Conservation (phyloP, 2,888 invertebrate species). For the Ceramica pisi region DNA sequence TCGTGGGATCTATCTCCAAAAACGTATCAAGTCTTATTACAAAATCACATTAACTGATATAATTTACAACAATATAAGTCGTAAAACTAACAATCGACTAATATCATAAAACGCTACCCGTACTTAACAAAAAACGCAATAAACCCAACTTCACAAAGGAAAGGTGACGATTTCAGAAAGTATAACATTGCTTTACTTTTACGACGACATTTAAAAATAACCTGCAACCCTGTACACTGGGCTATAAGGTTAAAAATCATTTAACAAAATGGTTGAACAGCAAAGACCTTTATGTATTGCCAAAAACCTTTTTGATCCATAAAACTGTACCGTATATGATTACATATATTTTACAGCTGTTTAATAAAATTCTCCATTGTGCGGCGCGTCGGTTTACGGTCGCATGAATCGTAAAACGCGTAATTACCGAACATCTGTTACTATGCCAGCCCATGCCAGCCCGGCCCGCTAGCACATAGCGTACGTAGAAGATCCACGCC, state of each 20-base stretch:
- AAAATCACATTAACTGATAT: conserved; percentile 38
- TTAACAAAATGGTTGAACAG: background rate
- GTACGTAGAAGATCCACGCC: conserved; percentile 5
- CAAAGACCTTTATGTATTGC: conserved; percentile 40
- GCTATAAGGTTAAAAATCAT: conserved; percentile 4
- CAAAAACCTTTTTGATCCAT: conserved; percentile 66
- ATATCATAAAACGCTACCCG: conserved; percentile 54
- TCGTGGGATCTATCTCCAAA: conserved; percentile 21
- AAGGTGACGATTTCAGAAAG: conserved; percentile 63
- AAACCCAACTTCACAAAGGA: conserved; percentile 59
- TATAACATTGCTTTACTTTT: conserved; percentile 25
- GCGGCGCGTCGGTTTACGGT: conserved; percentile 64
- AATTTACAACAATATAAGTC: conserved; percentile 45
- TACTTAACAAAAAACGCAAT: conserved; percentile 51
- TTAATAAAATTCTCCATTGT: conserved; percentile 74
- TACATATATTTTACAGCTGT: conserved; percentile 72
- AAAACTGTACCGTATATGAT: conserved; percentile 65
- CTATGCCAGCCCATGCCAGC: conserved; percentile 37
- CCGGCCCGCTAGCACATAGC: background rate
- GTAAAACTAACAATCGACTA: conserved; percentile 61
- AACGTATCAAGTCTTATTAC: conserved; percentile 18
- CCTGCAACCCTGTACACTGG: accelerated
- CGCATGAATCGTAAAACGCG: conserved; percentile 61
- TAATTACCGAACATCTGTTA: conserved; percentile 69
- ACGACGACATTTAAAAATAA: conserved; percentile 1